These are phyloP conservation scores for Pelusios castaneus DNA, from an alignment of 2,113 vertebrate species.

Conservation along the genomic window DNA sequence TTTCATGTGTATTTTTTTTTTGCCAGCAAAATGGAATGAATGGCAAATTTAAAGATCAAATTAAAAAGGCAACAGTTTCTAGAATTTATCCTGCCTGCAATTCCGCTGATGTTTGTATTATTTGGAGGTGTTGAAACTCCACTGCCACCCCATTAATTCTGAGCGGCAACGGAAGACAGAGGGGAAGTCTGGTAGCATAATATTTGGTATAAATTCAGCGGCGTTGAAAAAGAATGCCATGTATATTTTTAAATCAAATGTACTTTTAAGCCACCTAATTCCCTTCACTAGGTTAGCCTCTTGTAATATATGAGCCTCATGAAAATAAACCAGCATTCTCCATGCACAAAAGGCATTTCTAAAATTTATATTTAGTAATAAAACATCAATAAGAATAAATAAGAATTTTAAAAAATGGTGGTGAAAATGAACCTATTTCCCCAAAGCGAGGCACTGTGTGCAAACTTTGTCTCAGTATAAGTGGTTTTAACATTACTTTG, in stretches of 20 bases:
- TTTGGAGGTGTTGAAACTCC: background rate
- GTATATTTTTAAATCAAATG: background rate
- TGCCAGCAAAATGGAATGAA: background rate
- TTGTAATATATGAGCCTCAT: background rate
- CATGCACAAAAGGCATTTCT: background rate
- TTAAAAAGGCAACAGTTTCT: background rate
- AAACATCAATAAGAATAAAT: background rate
- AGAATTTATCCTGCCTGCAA: background rate
- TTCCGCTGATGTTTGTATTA: background rate
- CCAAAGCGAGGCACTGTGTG: background rate
- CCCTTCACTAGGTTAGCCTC: background rate
- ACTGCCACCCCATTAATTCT: background rate
- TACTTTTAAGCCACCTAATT: background rate
- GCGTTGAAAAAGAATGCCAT: background rate
- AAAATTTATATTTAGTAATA: background rate
- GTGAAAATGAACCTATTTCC: background rate
- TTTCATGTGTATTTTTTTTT: background rate
- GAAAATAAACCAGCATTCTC: background rate
- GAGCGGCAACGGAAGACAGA: background rate
- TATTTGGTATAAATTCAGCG: background rate
- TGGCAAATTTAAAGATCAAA: background rate
- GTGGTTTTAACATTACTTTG: background rate
- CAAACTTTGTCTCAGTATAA: background rate
- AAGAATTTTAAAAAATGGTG: background rate
- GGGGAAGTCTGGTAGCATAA: background rate